Evolutionary conservation across 2,888 invertebrate species (phyloP).

Genomic region (Drosophila colorata): DNA sequence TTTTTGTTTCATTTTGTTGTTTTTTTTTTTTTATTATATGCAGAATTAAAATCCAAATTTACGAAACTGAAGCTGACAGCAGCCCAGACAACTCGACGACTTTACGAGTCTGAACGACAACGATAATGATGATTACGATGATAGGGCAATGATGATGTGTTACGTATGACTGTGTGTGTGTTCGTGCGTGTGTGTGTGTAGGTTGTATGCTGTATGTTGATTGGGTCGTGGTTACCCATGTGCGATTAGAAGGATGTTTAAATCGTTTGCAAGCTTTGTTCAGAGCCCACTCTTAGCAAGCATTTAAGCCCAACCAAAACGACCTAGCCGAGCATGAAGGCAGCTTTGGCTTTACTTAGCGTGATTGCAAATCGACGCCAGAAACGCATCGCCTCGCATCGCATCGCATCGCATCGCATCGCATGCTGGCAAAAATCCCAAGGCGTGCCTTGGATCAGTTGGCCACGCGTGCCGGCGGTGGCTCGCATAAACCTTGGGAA

Average conservation of each 20-base stretch:
- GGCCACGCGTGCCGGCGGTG: slow-evolving; percentile 52
- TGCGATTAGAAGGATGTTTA: slow-evolving; percentile 54
- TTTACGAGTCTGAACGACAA: slow-evolving; percentile 50
- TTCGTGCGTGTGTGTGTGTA: slow-evolving; percentile 1
- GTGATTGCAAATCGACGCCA: slow-evolving; percentile 62
- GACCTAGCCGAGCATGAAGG: slow-evolving; percentile 80
- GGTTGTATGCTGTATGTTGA: slow-evolving; percentile 14
- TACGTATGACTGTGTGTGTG: slow-evolving; percentile 18
- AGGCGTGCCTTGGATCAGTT: slow-evolving; percentile 58
- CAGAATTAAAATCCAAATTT: slow-evolving; percentile 66
- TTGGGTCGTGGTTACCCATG: slow-evolving; percentile 38
- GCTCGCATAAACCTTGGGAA: slow-evolving; percentile 54
- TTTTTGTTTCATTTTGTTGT: slow-evolving; percentile 10
- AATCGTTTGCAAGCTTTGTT: slow-evolving; percentile 42
- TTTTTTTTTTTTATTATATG: slow-evolving; percentile 18
- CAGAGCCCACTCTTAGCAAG: slow-evolving; percentile 9
- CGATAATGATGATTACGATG: slow-evolving; percentile 38
- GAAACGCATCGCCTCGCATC: slow-evolving; percentile 26
- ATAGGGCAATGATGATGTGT: slow-evolving; percentile 36
- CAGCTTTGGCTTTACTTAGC: slow-evolving; percentile 73
- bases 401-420: slow-evolving; percentile 41
- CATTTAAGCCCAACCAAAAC: slow-evolving; percentile 32
- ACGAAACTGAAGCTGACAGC: slow-evolving; percentile 39
- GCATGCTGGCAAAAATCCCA: slow-evolving; percentile 47
- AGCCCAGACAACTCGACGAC: slow-evolving; percentile 47